Conservation (phyloP, 2,888 invertebrate species). For the Lathronympha strigana region DNA sequence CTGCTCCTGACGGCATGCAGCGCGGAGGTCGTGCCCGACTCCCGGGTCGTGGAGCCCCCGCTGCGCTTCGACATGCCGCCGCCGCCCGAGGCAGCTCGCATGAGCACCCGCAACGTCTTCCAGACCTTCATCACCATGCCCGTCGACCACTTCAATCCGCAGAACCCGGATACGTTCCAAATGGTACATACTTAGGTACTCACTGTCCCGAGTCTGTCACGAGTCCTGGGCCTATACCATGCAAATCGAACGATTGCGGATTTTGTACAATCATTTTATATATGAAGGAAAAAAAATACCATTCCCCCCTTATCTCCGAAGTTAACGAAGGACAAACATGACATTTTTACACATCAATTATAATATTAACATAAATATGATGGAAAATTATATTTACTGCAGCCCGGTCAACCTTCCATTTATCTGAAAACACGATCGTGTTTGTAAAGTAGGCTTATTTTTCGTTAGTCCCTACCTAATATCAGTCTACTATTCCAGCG, state of each 20-base stretch:
- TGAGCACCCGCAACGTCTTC: constrained; percentile 56
- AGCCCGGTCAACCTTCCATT: no score
- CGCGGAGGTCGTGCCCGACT: constrained; percentile 47
- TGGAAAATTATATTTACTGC: no score
- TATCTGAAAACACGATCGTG: no score
- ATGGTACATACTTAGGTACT: constrained; percentile 68
- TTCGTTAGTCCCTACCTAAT: background rate
- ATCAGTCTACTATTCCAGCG: constrained; percentile 62
- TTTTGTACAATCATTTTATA: no score
- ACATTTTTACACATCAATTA: no score
- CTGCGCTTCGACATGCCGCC: constrained; percentile 71
- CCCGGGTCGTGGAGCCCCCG: constrained; percentile 58
- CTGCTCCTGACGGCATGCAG: constrained; percentile 49
- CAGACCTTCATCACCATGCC: constrained; percentile 80
- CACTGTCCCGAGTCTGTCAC: no score
- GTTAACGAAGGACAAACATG: no score
- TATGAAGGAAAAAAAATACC: no score
- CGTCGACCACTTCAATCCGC: constrained; percentile 83
- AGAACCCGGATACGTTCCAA: constrained; percentile 78
- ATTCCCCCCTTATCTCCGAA: no score
- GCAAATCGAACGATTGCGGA: no score
- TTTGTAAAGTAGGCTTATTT: background rate
- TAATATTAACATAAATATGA: no score
- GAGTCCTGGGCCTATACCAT: no score
- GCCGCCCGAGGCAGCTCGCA: constrained; percentile 59